A percentile compares a stretch with the other conserved stretches of the same genome.
These are phyloP conservation scores for Macrosiphum euphorbiae DNA, from an alignment of 2,888 invertebrate genomes.

Conservation along the genomic window DNA sequence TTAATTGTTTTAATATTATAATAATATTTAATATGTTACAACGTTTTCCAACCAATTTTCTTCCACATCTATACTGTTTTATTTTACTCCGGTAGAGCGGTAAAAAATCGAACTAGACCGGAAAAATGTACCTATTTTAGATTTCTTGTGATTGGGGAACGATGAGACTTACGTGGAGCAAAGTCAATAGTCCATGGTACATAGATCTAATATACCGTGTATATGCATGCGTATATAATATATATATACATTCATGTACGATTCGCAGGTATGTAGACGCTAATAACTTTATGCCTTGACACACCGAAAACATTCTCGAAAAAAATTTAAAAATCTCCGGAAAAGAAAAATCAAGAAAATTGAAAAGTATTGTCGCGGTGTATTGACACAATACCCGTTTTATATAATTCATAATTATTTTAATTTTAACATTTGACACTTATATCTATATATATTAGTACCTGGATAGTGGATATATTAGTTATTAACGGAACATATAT, in stretches of 20 bases:
- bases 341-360: not conserved
- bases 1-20: not conserved
- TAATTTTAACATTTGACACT: not conserved
- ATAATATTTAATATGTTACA: not conserved
- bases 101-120: conserved; percentile 57
- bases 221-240: not conserved
- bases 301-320: conserved; percentile 13
- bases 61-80: not conserved
- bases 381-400: not conserved
- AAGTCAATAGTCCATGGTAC: conserved; percentile 54
- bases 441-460: not conserved
- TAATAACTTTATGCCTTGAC: conserved; percentile 31
- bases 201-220: not conserved
- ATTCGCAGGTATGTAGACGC: conserved; percentile 8
- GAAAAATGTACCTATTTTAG: conserved; percentile 21
- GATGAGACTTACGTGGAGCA: not conserved
- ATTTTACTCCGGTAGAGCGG: conserved; percentile 13
- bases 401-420: not conserved
- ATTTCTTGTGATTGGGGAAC: not conserved
- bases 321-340: not conserved
- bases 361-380: not conserved
- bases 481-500: not conserved
- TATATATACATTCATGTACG: not conserved
- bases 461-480: not conserved
- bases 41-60: not conserved